Evolutionary conservation across 2,113 vertebrate genomes (phyloP), one percentile per base, ranked within the genome.

Genomic region (Electrona antarctica): DNA sequence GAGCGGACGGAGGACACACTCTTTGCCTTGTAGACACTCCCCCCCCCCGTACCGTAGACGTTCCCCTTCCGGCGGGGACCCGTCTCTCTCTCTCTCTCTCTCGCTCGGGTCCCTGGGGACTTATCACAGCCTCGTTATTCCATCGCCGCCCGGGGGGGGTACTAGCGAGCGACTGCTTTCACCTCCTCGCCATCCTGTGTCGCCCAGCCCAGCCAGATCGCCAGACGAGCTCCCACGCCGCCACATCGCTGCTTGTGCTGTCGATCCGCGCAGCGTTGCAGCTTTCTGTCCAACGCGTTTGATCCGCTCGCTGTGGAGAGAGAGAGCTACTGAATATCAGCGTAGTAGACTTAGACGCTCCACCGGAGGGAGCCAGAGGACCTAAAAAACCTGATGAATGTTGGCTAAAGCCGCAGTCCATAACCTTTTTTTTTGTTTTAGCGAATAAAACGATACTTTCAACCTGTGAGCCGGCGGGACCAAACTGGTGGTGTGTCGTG

Each of bases 1-100:
- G 96, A 96, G 79, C 94, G 93, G 72, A 95, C 95, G 0, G 97
- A 98, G 87, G 97, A 98, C 0, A 92, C 95, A 76, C 97, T 99
- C 81, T 99, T 98, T 66, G 96, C 97, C 84, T 94, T 99, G 94
- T 98, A 95, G 95, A 88, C 80, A 80, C 50, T 71, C 64, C 60
- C 29, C 66, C 68, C n/a, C 69, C 73, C 78, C 61, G 50, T 65
- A n/a, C n/a, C n/a, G n/a, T n/a, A n/a, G n/a, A n/a, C n/a, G n/a
- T n/a, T n/a, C n/a, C n/a, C n/a, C n/a, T n/a, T n/a, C n/a, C n/a
- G n/a, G 14, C 14, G 58, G 64, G 48, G 45, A 12, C 13, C 45
- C 64, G 46, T 28, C 75, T n/a, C 51, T 50, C 60, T 71, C 48
- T 13, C 69, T 64, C 56, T 49, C 64, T 29, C 50, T 48, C 70